phyloP scores from a whole-genome alignment of 2,113 vertebrate genomes.

The Andinoacara biseriatus region DNA sequence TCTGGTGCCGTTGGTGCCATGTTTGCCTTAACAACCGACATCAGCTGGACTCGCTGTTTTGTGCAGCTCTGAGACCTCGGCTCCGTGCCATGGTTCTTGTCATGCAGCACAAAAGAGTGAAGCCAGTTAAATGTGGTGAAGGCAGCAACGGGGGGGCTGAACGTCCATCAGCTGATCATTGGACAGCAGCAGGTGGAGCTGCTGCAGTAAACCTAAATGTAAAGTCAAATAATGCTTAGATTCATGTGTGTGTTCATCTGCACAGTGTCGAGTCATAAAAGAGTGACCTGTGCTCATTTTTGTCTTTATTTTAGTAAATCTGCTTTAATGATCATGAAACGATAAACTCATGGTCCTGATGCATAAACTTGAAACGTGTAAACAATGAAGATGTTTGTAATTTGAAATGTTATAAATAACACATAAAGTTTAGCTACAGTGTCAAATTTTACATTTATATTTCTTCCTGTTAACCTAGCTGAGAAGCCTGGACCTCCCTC shows the following conservation, averaged over 20 bases:
- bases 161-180: background rate
- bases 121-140: background rate
- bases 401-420: too few species aligned
- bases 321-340: too few species aligned
- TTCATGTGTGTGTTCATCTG: background rate
- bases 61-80: background rate
- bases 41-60: slow-evolving; percentile 9
- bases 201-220: background rate
- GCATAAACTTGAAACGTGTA: background rate
- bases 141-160: background rate
- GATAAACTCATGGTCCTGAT: accelerated
- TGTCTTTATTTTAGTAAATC: too few species aligned
- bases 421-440: too few species aligned
- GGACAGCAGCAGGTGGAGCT: background rate
- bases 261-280: background rate
- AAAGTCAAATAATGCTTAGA: background rate
- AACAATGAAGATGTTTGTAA: too few species aligned
- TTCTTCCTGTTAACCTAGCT: background rate
- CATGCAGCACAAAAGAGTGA: background rate
- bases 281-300: background rate
- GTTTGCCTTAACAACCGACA: slow-evolving; percentile 28
- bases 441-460: background rate
- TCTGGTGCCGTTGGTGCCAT: slow-evolving; percentile 3
- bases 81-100: background rate
- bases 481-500: too few species aligned